Evolutionary conservation across 37 sponge, comb jelly and placozoan genomes (phyloP), one percentile per base, ranked within the genome.

Genomic region (Oopsacas minuta): DNA sequence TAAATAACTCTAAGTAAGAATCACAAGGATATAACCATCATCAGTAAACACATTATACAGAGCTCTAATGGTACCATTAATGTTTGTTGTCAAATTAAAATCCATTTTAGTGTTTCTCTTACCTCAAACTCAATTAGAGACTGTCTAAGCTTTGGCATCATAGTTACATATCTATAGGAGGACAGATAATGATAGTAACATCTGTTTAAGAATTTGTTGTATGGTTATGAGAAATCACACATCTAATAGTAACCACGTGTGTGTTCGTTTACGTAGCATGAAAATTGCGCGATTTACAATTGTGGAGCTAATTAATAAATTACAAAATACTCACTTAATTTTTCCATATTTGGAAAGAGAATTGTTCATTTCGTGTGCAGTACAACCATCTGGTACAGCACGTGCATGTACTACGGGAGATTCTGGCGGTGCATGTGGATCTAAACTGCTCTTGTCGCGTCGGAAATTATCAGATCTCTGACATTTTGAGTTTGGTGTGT

Each of bases 371-470:
- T 88, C 85, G 37, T 88, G 88, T 82, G 86, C 88, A 22, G 89
- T 92, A 39, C 92, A 92, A n/a, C 94, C 94, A 39, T 94, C 94
- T n/a, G 94, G 92, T 1, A 94, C 92, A 22, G 92, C 92, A 23
- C 94, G 82, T 0, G 91, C 94, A 84, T 94, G 94, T 36, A 94
- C 91, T 0, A 94, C 94, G 0, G 89, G 90, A 17, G 94, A 94
- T 0, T 90, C 88, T 36, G 94, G 88, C n/a, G 94, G 86, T 52
- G 91, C 89, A 75, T 94, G 94, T 0, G 94, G 94, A 82, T 94
- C 94, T 8, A 87, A 61, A 1, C 83, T 38, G 17, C 81, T 84
- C 86, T 91, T 91, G 42, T 42, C 82, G 52, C 37, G 51, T 5
- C 39, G 81, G 23, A 83, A 61, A 3, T 61, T 61, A 10, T 61